These are phyloP conservation scores for Darevskia nairensis DNA, from an alignment of 2,797 vertebrate genomes.

Conservation along the genomic window DNA sequence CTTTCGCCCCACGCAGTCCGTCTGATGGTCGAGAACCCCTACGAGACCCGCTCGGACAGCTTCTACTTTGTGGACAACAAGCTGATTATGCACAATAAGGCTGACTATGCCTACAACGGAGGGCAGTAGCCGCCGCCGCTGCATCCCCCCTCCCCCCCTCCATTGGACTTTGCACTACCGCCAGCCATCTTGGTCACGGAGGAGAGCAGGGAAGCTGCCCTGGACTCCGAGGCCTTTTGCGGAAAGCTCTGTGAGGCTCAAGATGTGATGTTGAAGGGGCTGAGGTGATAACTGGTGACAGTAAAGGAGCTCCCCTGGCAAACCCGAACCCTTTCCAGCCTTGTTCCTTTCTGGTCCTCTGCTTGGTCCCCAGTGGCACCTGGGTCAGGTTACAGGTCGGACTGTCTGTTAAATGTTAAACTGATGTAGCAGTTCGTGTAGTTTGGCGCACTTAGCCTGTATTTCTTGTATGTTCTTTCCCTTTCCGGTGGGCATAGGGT, in stretches of 20 bases:
- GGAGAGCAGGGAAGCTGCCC: slow-evolving; percentile 49
- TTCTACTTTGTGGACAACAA: slow-evolving; percentile 99
- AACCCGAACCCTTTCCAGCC: slow-evolving; percentile 30
- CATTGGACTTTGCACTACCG: slow-evolving; percentile 39
- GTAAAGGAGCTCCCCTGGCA: slow-evolving; percentile 54
- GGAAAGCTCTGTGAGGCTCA: slow-evolving; percentile 43
- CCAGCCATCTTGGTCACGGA: slow-evolving; percentile 41
- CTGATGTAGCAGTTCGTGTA: slow-evolving; percentile 51
- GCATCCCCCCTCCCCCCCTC: background rate
- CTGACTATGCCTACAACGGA: slow-evolving; percentile 97
- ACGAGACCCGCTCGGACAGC: slow-evolving; percentile 98
- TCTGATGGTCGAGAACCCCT: slow-evolving; percentile 95
- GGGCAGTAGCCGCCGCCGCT: slow-evolving; percentile 82
- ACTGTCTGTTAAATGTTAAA: slow-evolving; percentile 22
- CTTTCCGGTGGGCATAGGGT: slow-evolving; percentile 25
- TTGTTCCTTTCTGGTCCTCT: slow-evolving; percentile 33
- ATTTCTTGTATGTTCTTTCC: slow-evolving; percentile 30
- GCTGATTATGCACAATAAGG: slow-evolving; percentile 99
- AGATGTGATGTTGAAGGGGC: slow-evolving; percentile 29
- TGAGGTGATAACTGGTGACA: slow-evolving; percentile 18
- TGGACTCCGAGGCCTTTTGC: slow-evolving; percentile 39
- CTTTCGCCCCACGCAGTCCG: slow-evolving; percentile 80
- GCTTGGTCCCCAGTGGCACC: slow-evolving; percentile 38
- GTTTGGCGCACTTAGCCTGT: slow-evolving; percentile 36
- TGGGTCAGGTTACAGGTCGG: slow-evolving; percentile 56